phyloP scores from a whole-genome alignment of 2,113 vertebrate species.

The Budorcas taxicolor region DNA sequence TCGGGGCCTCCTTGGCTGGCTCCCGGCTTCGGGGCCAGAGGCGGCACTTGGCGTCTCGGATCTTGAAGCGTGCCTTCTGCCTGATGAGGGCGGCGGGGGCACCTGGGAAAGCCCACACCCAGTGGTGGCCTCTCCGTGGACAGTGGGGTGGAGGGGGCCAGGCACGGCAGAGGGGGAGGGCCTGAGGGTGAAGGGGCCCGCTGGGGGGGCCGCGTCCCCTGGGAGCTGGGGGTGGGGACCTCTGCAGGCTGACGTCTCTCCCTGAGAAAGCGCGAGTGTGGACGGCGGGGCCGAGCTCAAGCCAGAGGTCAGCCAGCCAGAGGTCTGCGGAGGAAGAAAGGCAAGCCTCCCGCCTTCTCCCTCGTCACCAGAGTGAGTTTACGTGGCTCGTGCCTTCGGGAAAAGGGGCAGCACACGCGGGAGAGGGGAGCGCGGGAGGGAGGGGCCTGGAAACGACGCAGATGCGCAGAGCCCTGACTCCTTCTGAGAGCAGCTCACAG shows the following conservation, averaged over 20 bases:
- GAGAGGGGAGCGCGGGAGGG: not conserved
- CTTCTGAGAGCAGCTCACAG: too few relatives aligned
- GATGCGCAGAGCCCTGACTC: not conserved
- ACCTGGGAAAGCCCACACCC: constrained; percentile 78
- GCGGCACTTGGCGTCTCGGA: constrained; percentile 95
- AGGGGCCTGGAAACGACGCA: not conserved
- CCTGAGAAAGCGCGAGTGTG: not conserved
- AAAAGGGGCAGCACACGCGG: not conserved
- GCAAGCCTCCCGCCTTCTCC: accelerated
- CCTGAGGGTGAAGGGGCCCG: not conserved
- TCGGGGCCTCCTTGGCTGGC: constrained; percentile 82
- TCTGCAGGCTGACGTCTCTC: not conserved
- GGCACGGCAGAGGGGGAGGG: not conserved
- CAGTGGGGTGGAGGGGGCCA: not conserved
- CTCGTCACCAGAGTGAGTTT: not conserved
- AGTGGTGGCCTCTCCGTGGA: constrained; percentile 31
- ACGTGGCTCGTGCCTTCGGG: accelerated
- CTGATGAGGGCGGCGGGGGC: constrained; percentile 84
- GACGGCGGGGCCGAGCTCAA: accelerated
- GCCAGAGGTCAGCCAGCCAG: not conserved
- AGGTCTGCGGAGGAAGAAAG: not conserved
- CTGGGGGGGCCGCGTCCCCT: too few relatives aligned
- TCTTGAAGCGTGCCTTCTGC: constrained; percentile 95
- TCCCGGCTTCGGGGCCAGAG: constrained; percentile 90
- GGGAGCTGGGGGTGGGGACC: not conserved